phyloP scores from a whole-genome alignment of 2,797 vertebrate species.

The Tragelaphus oryx region DNA sequence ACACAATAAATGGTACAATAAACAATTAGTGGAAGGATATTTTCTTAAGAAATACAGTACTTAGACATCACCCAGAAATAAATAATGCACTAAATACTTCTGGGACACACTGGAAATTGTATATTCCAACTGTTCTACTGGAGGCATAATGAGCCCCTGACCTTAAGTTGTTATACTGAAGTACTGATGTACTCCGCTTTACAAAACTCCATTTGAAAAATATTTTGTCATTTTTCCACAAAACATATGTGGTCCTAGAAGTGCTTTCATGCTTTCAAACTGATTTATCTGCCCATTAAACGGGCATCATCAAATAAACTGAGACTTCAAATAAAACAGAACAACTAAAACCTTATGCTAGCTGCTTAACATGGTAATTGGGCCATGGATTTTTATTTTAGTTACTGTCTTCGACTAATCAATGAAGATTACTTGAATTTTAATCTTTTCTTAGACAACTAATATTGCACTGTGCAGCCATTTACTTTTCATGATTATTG shows the following conservation, averaged over 20 bases:
- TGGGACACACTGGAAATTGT: neutral
- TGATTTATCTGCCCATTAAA: conserved; percentile 64
- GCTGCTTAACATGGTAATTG: conserved; percentile 76
- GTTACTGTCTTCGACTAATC: conserved; percentile 73
- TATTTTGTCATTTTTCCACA: conserved; percentile 11
- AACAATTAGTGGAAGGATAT: neutral
- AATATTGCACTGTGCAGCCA: conserved; percentile 70
- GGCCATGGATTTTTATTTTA: conserved; percentile 78
- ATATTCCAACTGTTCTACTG: conserved; percentile 3
- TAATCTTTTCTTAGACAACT: conserved; percentile 79
- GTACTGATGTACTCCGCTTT: conserved; percentile 49
- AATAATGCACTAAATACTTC: neutral
- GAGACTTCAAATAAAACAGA: conserved; percentile 64
- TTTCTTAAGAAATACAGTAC: neutral
- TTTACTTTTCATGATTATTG: conserved; percentile 81
- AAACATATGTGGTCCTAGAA: conserved; percentile 15
- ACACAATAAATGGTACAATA: conserved; percentile 20
- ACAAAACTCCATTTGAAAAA: conserved; percentile 31
- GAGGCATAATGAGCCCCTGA: conserved; percentile 65
- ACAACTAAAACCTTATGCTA: conserved; percentile 47
- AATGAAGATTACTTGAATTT: conserved; percentile 81
- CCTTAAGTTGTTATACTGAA: conserved; percentile 43
- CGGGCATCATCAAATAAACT: conserved; percentile 63
- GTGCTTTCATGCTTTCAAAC: conserved; percentile 27
- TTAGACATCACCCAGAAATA: conserved; percentile 27